phyloP scores from a whole-genome alignment of 2,797 vertebrate species.

The Varecia variegata region DNA sequence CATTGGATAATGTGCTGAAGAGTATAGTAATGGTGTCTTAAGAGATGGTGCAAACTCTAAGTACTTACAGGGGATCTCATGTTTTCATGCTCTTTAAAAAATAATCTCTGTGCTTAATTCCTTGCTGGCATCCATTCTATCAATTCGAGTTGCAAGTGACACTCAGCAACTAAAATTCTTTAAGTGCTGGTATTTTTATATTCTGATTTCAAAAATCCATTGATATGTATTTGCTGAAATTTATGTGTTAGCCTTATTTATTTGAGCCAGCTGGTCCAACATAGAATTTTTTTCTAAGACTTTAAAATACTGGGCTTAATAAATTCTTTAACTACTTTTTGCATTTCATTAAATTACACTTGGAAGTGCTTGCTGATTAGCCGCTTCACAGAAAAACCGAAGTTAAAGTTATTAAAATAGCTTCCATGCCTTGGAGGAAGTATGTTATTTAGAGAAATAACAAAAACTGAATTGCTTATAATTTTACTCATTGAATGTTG shows the following conservation, averaged over 20 bases:
- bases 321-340: slow-evolving; percentile 66
- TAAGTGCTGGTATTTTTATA: slow-evolving; percentile 8
- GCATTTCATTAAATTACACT: slow-evolving; percentile 71
- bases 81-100: slow-evolving; percentile 33
- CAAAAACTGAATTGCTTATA: slow-evolving; percentile 65
- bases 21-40: not conserved
- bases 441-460: slow-evolving; percentile 63
- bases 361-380: slow-evolving; percentile 70
- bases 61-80: not conserved
- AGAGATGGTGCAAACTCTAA: not conserved
- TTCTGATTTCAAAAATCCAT: slow-evolving; percentile 42
- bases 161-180: not conserved
- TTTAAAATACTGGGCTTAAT: slow-evolving; percentile 65
- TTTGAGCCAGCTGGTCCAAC: slow-evolving; percentile 46
- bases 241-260: not conserved
- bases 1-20: not conserved
- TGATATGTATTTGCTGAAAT: slow-evolving; percentile 17
- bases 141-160: not conserved
- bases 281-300: not conserved
- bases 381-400: slow-evolving; percentile 61
- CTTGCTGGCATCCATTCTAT: not conserved
- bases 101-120: slow-evolving; percentile 4
- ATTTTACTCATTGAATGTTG: slow-evolving; percentile 46
- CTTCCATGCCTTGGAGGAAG: slow-evolving; percentile 57
- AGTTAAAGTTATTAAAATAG: slow-evolving; percentile 71